These are phyloP conservation scores for Cotesia vestalis DNA, from an alignment of 1,140 invertebrate genomes.

Conservation along the genomic window DNA sequence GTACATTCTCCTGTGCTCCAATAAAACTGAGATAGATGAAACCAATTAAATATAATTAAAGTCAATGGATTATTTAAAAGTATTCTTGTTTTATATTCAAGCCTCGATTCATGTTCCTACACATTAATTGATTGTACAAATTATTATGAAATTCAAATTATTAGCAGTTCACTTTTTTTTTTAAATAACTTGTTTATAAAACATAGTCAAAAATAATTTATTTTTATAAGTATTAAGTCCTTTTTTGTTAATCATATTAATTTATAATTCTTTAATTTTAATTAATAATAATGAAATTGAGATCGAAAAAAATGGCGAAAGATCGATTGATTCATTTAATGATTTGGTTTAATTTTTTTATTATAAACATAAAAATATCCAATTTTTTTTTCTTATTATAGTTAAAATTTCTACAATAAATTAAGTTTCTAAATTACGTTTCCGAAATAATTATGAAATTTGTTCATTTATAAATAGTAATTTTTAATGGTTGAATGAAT, in stretches of 20 bases:
- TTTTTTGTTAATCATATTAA: conserved; percentile 1
- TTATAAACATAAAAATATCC: neutral
- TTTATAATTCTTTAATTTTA: neutral
- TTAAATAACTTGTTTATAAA: neutral
- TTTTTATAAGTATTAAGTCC: conserved; percentile 17
- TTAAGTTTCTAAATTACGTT: no score
- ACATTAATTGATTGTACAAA: conserved; percentile 7
- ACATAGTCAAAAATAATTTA: neutral
- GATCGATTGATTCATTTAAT: conserved; percentile 14
- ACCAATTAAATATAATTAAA: conserved; percentile 47
- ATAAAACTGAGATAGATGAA: conserved; percentile 59
- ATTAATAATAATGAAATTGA: conserved; percentile 25
- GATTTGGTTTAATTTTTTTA: conserved; percentile 9
- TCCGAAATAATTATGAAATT: no score
- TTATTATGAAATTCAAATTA: neutral
- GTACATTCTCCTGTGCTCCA: conserved; percentile 67
- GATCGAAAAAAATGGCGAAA: conserved; percentile 23
- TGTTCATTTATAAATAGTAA: no score
- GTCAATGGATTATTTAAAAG: neutral
- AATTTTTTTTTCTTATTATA: neutral
- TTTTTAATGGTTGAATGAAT: neutral
- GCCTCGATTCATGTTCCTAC: conserved; percentile 27
- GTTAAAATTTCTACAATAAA: no score
- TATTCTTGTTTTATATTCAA: conserved; percentile 33
- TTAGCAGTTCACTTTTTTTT: neutral